Base-by-base conservation (phyloP, 2,888 invertebrate genomes). In the Agrilus mali region DNA sequence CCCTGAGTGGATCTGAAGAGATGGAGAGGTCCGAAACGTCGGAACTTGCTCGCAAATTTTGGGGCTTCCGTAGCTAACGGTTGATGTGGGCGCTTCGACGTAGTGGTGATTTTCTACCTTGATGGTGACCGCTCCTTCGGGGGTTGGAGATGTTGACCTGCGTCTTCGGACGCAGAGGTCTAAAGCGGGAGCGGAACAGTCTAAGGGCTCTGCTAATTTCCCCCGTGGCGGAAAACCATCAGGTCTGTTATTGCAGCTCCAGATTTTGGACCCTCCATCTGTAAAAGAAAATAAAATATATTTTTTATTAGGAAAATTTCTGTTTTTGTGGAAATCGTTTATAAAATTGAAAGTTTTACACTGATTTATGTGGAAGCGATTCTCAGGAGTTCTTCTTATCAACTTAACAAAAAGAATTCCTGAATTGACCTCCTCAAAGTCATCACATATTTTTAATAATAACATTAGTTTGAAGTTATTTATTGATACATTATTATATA, bases 161-260 rank as follows among this genome's bases (percentile, higher is more conserved):
- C 50, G 41, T 40, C 57, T 54, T 36, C 58, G 49, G 7, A 50
- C 54, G 31, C 57, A 60, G 20, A 64, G 46, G 48, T 61, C 60
- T 41, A 60, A 48, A 22, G 56, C 56, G 12, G 53, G 49, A 7
- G 51, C 27, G 4, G 51, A 41, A 32, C 45, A 55, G 36, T 54
- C 54, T 27, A 54, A 20, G 15, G 49, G 49, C 40, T 50, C 46
- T 33, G 46, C 33, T 12, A 42, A n/a, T n/a, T 14, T 20, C 34
- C 38, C 1, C 43, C 38, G 10, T 44, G 44, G 3, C 46, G 22
- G 33, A 46, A 36, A 3, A 37, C 13, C 36, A 42, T 27, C 2
- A 36, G n/a, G n/a, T 42, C 33, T 5, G 42, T 39, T 10, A 43
- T 27, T 31, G 44, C 44, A 10, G 44, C 36, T 31, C 40, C 38